Base-by-base conservation (phyloP, 1,140 invertebrate species). In the Zaprionus nigranus region DNA sequence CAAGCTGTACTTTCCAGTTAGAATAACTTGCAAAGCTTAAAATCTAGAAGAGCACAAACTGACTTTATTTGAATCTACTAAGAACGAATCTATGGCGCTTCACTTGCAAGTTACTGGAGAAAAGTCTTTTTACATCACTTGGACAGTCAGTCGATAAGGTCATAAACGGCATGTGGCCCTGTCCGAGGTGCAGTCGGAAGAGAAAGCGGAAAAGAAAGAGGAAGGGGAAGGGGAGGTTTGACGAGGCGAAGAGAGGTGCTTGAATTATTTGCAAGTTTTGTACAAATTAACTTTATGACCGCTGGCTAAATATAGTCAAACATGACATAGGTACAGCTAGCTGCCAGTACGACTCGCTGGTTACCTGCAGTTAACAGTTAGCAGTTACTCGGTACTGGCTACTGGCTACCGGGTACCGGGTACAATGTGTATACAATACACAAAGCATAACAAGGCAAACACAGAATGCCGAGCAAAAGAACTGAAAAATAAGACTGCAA, bases 251-350 rank as follows among this genome's bases (percentile, higher is more conserved):
- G 56, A 51, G 49, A 59, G 69, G 51, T 70, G 66, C 61, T 88
- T 88, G 85, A 90, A 88, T 88, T 88, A 90, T 88, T 88, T 85
- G 81, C 81, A 76, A 90, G 81, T 90, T 88, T 88, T 88, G 85
- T 90, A 90, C 85, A 88, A 88, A 88, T 88, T 88, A 88, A 88
- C 84, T 88, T 88, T 90, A 81, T 88, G 85, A 88, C 84, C 84
- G 85, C 84, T 76, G 85, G 84, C 84, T 88, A 90, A 88, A 88
- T 88, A 90, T 86, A 88, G 81, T 83, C 84, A 87, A 87, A 87
- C 84, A 84, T 88, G 51, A 76, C 77, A 63, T 54, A 74, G 73
- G 61, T 38, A 20, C 43, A 20, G 17, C 30, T 3, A 34, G 0
- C 30, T 34, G 30, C 2, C 28, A 30, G 28, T 30, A 9, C 28